phyloP scores from a whole-genome alignment of 2,797 vertebrate genomes.

The Sebastes hubbsi region DNA sequence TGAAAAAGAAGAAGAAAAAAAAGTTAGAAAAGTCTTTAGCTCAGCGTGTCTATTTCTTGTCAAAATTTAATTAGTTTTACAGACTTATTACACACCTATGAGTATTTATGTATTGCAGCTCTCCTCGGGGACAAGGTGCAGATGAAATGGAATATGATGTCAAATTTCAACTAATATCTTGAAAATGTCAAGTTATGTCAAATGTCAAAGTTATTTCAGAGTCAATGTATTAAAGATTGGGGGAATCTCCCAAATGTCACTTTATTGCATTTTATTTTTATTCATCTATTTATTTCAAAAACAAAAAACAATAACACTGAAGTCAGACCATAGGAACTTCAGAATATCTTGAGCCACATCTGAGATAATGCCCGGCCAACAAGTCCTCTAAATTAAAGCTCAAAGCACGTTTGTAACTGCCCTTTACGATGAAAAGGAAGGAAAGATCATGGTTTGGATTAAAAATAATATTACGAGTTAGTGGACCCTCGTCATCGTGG shows the following conservation, averaged over 20 bases:
- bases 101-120: neutral
- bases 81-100: neutral
- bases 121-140: neutral
- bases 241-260: neutral
- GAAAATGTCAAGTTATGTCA: neutral
- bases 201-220: neutral
- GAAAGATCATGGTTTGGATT: neutral
- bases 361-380: neutral
- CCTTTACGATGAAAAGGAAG: neutral
- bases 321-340: neutral
- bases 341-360: neutral
- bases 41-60: neutral
- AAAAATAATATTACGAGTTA: neutral
- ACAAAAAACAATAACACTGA: neutral
- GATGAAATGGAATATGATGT: neutral
- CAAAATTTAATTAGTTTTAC: neutral
- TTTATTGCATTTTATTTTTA: neutral
- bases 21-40: neutral
- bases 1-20: conserved; percentile 13
- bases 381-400: neutral
- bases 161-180: neutral
- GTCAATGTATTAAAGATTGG: neutral
- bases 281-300: neutral
- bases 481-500: neutral
- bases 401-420: neutral